Evolutionary conservation across 2,888 invertebrate genomes (phyloP).

Genomic region (Apotomis turbidana): DNA sequence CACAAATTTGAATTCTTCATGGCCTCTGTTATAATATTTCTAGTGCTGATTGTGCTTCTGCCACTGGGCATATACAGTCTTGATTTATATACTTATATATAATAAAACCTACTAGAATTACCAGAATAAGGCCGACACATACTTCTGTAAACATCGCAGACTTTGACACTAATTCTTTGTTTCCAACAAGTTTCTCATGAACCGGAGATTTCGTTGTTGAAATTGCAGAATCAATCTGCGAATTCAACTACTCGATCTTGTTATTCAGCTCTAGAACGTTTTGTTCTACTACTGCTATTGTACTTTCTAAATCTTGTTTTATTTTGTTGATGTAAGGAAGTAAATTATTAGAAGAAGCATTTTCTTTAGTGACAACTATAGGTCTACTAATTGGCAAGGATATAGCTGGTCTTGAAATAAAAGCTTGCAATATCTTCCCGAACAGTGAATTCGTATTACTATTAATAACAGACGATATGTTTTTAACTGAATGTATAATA

Average conservation of each 20-base stretch:
- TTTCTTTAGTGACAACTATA: slow-evolving; percentile 43
- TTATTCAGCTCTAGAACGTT: slow-evolving; percentile 49
- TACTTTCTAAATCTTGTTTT: slow-evolving; percentile 49
- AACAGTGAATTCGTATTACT: slow-evolving; percentile 49
- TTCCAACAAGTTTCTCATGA: slow-evolving; percentile 25
- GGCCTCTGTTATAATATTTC: slow-evolving; percentile 46
- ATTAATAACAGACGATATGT: slow-evolving; percentile 16
- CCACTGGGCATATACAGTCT: slow-evolving; percentile 43
- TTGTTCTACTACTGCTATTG: slow-evolving; percentile 48
- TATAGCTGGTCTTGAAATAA: slow-evolving; percentile 35
- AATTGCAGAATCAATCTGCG: slow-evolving; percentile 35
- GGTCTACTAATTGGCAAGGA: slow-evolving; percentile 20
- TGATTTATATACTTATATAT: slow-evolving; percentile 48
- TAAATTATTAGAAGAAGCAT: slow-evolving; percentile 44
- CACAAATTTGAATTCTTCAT: slow-evolving; percentile 49
- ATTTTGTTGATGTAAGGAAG: slow-evolving; percentile 48
- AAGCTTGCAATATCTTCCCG: slow-evolving; percentile 48
- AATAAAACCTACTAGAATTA: slow-evolving; percentile 45
- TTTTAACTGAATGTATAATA: slow-evolving; percentile 11
- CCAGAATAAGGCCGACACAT: slow-evolving; percentile 48
- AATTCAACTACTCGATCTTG: slow-evolving; percentile 44
- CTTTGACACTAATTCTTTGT: slow-evolving; percentile 23
- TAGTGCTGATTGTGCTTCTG: slow-evolving; percentile 43
- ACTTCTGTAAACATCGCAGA: slow-evolving; percentile 50
- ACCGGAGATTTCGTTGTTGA: slow-evolving; percentile 17